These are phyloP conservation scores for Eufriesea mexicana DNA, from an alignment of 1,140 invertebrate species.

Conservation along the genomic window DNA sequence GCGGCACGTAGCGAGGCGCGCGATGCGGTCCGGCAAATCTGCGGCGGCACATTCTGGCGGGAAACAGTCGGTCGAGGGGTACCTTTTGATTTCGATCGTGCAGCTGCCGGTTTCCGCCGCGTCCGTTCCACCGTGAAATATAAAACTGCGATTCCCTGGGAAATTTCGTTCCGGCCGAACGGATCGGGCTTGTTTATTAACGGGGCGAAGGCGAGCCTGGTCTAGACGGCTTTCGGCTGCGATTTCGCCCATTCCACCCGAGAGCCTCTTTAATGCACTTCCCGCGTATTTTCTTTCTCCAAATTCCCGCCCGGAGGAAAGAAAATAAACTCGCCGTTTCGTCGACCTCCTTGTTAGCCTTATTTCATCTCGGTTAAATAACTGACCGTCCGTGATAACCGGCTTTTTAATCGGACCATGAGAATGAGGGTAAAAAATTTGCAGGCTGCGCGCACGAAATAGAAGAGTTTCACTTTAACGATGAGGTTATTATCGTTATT, in stretches of 20 bases:
- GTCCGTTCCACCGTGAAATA: conserved; percentile 19
- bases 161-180: conserved; percentile 1
- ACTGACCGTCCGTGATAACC: too few relatives aligned
- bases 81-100: conserved; percentile 15
- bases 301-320: not conserved
- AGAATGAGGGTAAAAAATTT: too few relatives aligned
- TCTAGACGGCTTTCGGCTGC: not conserved
- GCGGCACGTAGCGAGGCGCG: not conserved
- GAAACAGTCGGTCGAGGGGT: not conserved
- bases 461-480: too few relatives aligned
- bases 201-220: too few relatives aligned
- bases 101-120: conserved; percentile 23
- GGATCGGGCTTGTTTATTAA: conserved; percentile 24
- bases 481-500: too few relatives aligned
- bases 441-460: too few relatives aligned
- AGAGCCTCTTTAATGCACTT: not conserved
- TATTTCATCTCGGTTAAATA: not conserved
- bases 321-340: not conserved
- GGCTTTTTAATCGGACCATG: too few relatives aligned
- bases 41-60: conserved; percentile 7
- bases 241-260: not conserved
- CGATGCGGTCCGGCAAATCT: not conserved
- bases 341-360: not conserved
- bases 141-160: conserved; percentile 8
- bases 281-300: not conserved